Conservation (phyloP, 2,797 vertebrate species). For the Denticeps clupeoides region DNA sequence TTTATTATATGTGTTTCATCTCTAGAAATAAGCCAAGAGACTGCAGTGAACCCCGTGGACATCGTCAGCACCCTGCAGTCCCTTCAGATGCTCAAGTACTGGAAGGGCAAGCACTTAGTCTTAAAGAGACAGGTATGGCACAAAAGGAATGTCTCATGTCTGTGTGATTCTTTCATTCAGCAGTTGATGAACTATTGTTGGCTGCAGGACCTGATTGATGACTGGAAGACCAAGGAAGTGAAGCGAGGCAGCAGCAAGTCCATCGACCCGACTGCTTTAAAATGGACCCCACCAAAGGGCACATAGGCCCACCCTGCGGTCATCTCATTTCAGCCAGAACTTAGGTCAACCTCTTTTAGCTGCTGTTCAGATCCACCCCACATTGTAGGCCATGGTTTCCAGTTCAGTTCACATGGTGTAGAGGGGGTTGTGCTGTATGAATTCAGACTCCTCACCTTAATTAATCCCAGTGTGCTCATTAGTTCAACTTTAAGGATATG, state of each 20-base stretch:
- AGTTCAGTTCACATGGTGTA: background rate
- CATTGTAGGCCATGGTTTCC: background rate
- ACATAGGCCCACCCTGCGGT: slow-evolving; percentile 60
- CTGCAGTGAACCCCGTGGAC: slow-evolving; percentile 94
- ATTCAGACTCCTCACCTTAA: too few relatives aligned
- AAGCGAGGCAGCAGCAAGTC: slow-evolving; percentile 86
- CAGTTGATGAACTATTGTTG: background rate
- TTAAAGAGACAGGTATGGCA: slow-evolving; percentile 84
- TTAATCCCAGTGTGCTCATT: too few relatives aligned
- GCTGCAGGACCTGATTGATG: slow-evolving; percentile 87
- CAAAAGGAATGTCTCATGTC: background rate
- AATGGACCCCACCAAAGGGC: slow-evolving; percentile 97
- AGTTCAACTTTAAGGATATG: too few relatives aligned
- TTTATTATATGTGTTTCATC: background rate
- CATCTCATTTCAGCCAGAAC: background rate
- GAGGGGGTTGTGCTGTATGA: background rate
- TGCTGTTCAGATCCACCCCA: background rate
- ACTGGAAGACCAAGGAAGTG: slow-evolving; percentile 95
- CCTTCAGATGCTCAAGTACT: slow-evolving; percentile 98
- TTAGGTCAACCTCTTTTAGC: background rate
- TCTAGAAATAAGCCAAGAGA: slow-evolving; percentile 97
- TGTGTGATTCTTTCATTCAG: background rate
- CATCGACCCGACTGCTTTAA: slow-evolving; percentile 89
- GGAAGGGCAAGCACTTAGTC: slow-evolving; percentile 97
- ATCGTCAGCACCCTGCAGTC: slow-evolving; percentile 97